Evolutionary conservation across 2,888 invertebrate species (phyloP), one percentile per base, ranked within the genome.

Genomic region (Pimpla rufipes): DNA sequence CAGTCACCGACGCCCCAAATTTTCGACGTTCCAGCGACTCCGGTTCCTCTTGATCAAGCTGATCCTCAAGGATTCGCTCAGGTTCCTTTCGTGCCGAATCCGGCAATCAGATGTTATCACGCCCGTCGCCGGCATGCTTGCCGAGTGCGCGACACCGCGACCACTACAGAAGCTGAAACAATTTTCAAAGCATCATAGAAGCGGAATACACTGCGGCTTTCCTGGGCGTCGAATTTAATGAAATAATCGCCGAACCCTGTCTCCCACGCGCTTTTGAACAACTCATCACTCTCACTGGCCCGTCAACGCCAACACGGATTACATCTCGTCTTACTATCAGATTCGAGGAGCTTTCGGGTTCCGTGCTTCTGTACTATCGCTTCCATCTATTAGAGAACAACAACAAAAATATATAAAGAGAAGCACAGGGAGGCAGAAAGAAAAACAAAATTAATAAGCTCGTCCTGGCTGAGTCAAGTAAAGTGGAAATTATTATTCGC

Each of bases 401-500:
- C 66, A 4, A 11, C 55, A 52, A 13, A 42, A 62, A 18, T 6
- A 37, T 57, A 42, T 55, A 45, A 35, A 29, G 8, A 45, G 40
- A 55, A 62, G 11, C 11, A 45, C n/a, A 68, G 37, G 42, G 29
- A 47, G 68, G 78, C 23, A 47, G 35, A 59, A 40, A 62, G 73
- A 70, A 76, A 67, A 66, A 79, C 45, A 50, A 79, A 83, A 76
- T 76, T 76, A 83, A 83, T 76, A 83, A 79, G 64, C 67, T 57
- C 70, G 59, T 50, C 71, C 59, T n/a, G 79, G 83, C 66, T 59
- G 74, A 82, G 82, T 78, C 83, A 73, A 70, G 57, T 50, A 71
- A 62, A 85, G 81, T 84, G 80, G 84, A 85, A 84, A 84, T 85
- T 85, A 84, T 85, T 85, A 85, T 84, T 85, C 85, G 84, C 85